A percentile compares a stretch with the other conserved stretches of the same genome.
Conservation (phyloP, 2,888 invertebrate species). For the Hirtodrosophila trivittata region DNA sequence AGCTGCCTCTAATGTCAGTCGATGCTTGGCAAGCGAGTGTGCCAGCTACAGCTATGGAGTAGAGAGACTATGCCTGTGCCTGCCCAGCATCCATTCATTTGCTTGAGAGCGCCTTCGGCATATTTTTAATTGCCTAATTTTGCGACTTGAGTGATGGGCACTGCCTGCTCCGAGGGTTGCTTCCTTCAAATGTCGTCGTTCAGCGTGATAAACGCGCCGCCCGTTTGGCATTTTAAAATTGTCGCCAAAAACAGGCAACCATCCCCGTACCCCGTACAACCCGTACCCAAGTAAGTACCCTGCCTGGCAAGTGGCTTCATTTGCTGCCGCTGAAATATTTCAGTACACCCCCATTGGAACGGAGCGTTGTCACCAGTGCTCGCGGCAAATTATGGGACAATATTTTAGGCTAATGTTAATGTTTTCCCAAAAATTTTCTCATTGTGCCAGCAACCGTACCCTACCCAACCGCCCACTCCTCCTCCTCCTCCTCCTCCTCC, state of each 20-base stretch:
- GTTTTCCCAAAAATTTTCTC: conserved; percentile 76
- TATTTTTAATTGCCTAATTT: conserved; percentile 84
- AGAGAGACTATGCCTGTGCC: conserved; percentile 2
- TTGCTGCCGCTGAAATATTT: conserved; percentile 72
- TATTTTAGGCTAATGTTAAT: conserved; percentile 83
- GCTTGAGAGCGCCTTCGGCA: conserved; percentile 80
- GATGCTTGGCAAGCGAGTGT: conserved; percentile 23
- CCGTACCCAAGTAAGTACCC: conserved; percentile 10
- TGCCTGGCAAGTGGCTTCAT: conserved; percentile 73
- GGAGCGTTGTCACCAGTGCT: conserved; percentile 71
- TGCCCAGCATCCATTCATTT: conserved; percentile 62
- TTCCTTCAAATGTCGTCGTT: conserved; percentile 66
- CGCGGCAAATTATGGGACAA: conserved; percentile 82
- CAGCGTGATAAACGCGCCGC: conserved; percentile 80
- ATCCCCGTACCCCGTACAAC: conserved; percentile 31
- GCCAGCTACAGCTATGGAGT: conserved; percentile 8
- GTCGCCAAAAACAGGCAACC: conserved; percentile 71
- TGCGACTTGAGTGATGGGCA: conserved; percentile 82
- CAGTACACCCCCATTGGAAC: conserved; percentile 30
- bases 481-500: neutral
- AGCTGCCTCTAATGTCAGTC: conserved; percentile 56
- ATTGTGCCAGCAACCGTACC: conserved; percentile 61
- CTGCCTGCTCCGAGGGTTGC: conserved; percentile 64
- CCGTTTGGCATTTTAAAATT: conserved; percentile 78
- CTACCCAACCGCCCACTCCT: conserved; percentile 5